These are phyloP conservation scores for Brachionus angularis DNA, from an alignment of 1,140 invertebrate genomes.

Conservation along the genomic window DNA sequence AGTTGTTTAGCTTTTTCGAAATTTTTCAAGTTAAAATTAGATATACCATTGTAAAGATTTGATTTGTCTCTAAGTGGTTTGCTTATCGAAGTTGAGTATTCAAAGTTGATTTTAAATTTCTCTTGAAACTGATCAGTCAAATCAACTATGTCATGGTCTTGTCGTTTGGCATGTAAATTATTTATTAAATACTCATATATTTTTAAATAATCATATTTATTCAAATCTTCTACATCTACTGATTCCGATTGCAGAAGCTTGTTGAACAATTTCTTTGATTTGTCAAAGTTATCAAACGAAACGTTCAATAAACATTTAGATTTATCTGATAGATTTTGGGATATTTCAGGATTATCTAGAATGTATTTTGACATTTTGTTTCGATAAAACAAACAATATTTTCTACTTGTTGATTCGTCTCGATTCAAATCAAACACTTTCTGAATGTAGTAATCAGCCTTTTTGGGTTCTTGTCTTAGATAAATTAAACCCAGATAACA, in stretches of 20 bases:
- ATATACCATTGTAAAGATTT: conserved; percentile 17
- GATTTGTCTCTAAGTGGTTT: too few species aligned
- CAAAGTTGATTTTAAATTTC: too few species aligned
- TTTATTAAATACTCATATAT: too few species aligned
- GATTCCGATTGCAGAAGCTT: not conserved
- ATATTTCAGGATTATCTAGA: not conserved
- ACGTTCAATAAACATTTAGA: conserved; percentile 2
- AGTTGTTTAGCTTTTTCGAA: conserved; percentile 14
- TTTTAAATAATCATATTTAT: not conserved
- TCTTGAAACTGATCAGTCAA: too few species aligned
- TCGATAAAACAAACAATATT: conserved; percentile 10
- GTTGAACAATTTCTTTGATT: conserved; percentile 4
- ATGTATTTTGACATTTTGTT: conserved; percentile 25
- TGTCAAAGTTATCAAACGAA: conserved; percentile 4
- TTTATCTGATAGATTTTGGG: not conserved
- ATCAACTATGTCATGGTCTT: too few species aligned
- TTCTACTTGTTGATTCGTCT: not conserved
- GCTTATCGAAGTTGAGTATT: too few species aligned
- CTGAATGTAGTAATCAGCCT: not conserved
- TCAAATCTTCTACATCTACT: not conserved
- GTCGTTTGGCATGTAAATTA: too few species aligned
- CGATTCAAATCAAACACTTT: conserved; percentile 12
- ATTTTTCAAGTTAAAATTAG: conserved; percentile 15
- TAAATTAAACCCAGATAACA: not conserved
- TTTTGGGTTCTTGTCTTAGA: not conserved